These are phyloP conservation scores for Hirtodrosophila trivittata DNA, from an alignment of 2,888 invertebrate genomes.

Conservation along the genomic window DNA sequence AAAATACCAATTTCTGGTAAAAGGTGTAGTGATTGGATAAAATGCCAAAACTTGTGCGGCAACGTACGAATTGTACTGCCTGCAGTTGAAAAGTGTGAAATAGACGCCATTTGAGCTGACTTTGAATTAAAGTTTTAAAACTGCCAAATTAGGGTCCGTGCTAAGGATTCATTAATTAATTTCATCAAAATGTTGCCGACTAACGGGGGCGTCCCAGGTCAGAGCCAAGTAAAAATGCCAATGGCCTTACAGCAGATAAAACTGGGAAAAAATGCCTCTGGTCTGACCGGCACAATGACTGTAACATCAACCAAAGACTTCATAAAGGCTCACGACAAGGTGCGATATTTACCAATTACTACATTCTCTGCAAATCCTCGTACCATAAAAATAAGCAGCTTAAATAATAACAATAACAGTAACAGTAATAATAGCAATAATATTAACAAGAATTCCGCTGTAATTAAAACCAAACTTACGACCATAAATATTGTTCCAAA, in stretches of 20 bases:
- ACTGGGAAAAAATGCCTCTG: slow-evolving; percentile 16
- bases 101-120: slow-evolving; percentile 46
- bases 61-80: slow-evolving; percentile 57
- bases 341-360: slow-evolving; percentile 51
- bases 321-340: slow-evolving; percentile 23
- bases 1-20: slow-evolving; percentile 44
- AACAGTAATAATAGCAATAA: slow-evolving; percentile 27
- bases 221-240: slow-evolving; percentile 22
- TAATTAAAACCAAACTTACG: slow-evolving; percentile 41
- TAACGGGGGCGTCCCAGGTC: slow-evolving; percentile 29
- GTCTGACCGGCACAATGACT: slow-evolving; percentile 12
- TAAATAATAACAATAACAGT: slow-evolving; percentile 23
- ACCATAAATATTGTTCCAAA: slow-evolving; percentile 42
- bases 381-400: slow-evolving; percentile 30
- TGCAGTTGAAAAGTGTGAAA: slow-evolving; percentile 53
- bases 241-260: slow-evolving; percentile 22
- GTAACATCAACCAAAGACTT: slow-evolving; percentile 3
- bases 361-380: slow-evolving; percentile 44
- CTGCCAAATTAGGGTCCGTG: slow-evolving; percentile 12
- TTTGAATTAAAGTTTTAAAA: slow-evolving; percentile 31
- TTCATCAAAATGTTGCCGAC: slow-evolving; percentile 50
- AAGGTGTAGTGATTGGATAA: slow-evolving; percentile 42
- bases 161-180: background rate
- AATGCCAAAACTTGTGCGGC: slow-evolving; percentile 72
- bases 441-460: slow-evolving; percentile 21